Evolutionary conservation across 2,888 invertebrate genomes (phyloP), one percentile per base, ranked within the genome.

Genomic region (Liposcelis brunnea): DNA sequence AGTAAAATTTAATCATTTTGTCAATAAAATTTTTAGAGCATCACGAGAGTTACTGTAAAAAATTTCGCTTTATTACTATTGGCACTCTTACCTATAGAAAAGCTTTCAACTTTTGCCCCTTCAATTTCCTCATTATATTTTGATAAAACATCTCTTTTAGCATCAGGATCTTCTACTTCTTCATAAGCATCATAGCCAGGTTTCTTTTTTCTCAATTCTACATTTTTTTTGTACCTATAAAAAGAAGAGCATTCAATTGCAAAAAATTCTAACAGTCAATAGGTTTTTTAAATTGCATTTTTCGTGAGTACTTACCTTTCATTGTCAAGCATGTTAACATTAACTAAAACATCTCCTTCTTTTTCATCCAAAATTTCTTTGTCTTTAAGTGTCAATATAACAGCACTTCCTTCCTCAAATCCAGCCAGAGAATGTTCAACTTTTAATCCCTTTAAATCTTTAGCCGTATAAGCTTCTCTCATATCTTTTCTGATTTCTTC

Each of bases 71-170:
- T 16, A 63, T 63, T 2, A 62, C 45, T 3, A 56, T 52, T 42
- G 60, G 55, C 56, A 69, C 55, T 57, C 62, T 63, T 55, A 64
- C 55, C 74, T 70, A 19, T 91, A 45, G 74, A 66, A 65, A 95
- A 95, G 46, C 70, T 70, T 18, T 72, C 70, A 53, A 69, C 73
- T 53, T 76, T 77, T 45, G 68, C 72, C 1, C 80, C 82, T 44
- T 80, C 77, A 47, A 93, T 80, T 64, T 93, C 93, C 57, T 93
- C 93, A 61, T 97, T 93, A 60, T 98, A 97, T 67, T 98, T 93
- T 53, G 78, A 70, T 18, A 98, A 71, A 42, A 98, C 67, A 10
- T 74, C 71, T 55, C 75, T 75, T 52, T 59, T 71, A 46, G 78
- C 76, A 56, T 80, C 78, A 49, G 75, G 68, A 52, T 80, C 76